Base-by-base conservation (phyloP, 1,140 invertebrate species). In the Drosophila simulans region DNA sequence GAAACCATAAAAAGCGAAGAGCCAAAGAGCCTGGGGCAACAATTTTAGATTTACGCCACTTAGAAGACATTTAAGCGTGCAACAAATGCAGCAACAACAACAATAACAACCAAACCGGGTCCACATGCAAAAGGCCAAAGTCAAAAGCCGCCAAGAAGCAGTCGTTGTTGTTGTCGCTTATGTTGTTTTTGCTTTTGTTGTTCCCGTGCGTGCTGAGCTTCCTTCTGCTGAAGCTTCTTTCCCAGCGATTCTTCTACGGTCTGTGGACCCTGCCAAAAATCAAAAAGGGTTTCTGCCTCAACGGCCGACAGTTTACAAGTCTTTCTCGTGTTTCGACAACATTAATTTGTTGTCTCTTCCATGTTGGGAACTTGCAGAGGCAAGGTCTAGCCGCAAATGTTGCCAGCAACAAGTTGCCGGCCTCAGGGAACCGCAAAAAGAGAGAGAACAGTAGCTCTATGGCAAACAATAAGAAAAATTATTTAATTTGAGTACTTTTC, bases 41-140 rank as follows among this genome's bases (percentile, higher is more conserved):
- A 82, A 82, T 82, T 82, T 82, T 77, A 82, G 80, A 82, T 82
- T 82, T 82, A 82, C 80, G 79, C 80, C 80, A 82, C 80, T 82
- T 82, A 82, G 79, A 82, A 82, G 80, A 59, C 63, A 82, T 81
- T 82, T 82, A 82, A 77, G 80, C 80, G 80, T 82, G 79, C 74
- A 77, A 77, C 68, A 82, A 82, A 82, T 64, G 54, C 58, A 60
- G 49, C 43, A 77, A 68, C 27, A 31, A 31, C 54, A 60, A 55
- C 43, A 77, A 68, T 37, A 77, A 68, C 54, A 62, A 68, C 42
- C 66, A 55, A 42, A 65, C 20, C 20, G 63, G 31, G 15, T 76
- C 53, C 25, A 62, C 54, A 65, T 79, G 62, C 52, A 64, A 71
- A 65, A 62, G 42, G 68, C 45, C 62, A 64, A 75, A 70, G 62